These are phyloP conservation scores for Stichodactyla mertensii DNA, from an alignment of 64 coral and sea anemone genomes.

Conservation along the genomic window DNA sequence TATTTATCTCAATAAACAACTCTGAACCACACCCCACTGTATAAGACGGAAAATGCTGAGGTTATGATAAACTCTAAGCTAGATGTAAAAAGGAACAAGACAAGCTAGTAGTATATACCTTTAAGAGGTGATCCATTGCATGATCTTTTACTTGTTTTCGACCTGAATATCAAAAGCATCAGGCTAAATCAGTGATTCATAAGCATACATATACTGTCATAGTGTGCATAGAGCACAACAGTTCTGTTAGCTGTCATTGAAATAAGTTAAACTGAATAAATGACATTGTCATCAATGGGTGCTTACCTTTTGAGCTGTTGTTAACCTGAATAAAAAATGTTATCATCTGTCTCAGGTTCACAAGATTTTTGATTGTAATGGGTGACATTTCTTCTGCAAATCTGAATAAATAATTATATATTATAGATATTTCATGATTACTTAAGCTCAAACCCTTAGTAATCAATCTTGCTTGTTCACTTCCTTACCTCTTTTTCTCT, in stretches of 20 bases:
- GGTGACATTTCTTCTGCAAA: constrained; percentile 59
- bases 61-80: no score
- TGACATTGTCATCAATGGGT: neutral
- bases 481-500: constrained; percentile 33
- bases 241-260: no score
- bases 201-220: neutral
- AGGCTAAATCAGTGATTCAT: neutral
- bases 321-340: constrained; percentile 40
- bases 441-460: no score
- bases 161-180: neutral
- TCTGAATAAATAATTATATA: constrained; percentile 23
- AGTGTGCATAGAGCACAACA: no score
- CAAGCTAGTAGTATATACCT: neutral
- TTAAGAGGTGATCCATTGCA: constrained; percentile 38
- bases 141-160: constrained; percentile 22
- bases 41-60: no score
- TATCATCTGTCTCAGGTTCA: constrained; percentile 39
- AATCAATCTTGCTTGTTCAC: no score
- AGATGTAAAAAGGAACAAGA: no score
- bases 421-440: neutral
- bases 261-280: no score
- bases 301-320: neutral
- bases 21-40: no score
- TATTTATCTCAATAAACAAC: no score
- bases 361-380: constrained; percentile 39